phyloP scores from a whole-genome alignment of 2,888 invertebrate genomes.

The Melinaea marsaeus region DNA sequence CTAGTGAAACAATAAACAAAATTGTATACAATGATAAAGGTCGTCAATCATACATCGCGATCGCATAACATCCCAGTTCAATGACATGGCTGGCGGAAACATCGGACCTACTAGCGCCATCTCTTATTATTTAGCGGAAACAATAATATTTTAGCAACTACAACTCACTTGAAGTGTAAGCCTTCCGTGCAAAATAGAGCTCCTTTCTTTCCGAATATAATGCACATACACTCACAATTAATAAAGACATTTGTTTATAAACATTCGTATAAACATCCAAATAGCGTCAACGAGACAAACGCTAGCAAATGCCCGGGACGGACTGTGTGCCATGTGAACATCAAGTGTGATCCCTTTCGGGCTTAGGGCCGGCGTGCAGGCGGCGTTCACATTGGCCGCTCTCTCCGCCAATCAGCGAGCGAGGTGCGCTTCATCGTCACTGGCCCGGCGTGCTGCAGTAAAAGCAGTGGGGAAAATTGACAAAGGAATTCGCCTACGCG shows the following conservation, averaged over 20 bases:
- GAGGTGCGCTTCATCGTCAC: conserved; percentile 47
- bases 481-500: conserved; percentile 53
- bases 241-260: conserved; percentile 56
- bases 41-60: conserved; percentile 40
- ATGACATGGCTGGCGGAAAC: conserved; percentile 51
- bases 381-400: conserved; percentile 55
- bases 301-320: conserved; percentile 66
- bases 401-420: conserved; percentile 51
- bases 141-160: conserved; percentile 43
- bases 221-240: conserved; percentile 49
- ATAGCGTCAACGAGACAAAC: conserved; percentile 52
- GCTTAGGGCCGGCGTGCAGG: conserved; percentile 54
- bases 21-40: conserved; percentile 46
- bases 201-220: conserved; percentile 43
- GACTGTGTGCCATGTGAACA: conserved; percentile 50
- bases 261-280: conserved; percentile 47
- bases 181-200: conserved; percentile 43
- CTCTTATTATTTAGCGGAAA: conserved; percentile 49
- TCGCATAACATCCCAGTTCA: conserved; percentile 56
- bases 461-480: conserved; percentile 67
- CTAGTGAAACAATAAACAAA: conserved; percentile 40
- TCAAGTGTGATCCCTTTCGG: conserved; percentile 59
- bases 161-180: conserved; percentile 62
- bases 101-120: conserved; percentile 58
- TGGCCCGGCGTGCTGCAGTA: conserved; percentile 51